A percentile compares a stretch with the other conserved stretches of the same genome.
These are phyloP conservation scores for Anabas testudineus DNA, from an alignment of 2,797 vertebrate genomes.

Conservation along the genomic window DNA sequence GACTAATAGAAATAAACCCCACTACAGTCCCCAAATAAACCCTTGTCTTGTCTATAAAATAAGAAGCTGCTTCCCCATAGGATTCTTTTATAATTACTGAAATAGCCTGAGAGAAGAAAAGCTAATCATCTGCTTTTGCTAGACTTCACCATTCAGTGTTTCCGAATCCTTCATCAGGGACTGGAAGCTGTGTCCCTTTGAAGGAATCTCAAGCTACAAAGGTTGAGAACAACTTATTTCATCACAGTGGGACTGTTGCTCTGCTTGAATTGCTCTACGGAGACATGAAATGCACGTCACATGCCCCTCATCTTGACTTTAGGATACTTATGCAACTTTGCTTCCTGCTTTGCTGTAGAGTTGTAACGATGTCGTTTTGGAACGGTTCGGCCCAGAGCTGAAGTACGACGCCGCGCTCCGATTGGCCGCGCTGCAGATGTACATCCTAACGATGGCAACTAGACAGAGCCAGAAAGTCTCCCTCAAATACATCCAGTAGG, in stretches of 20 bases:
- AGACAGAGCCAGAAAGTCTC: conserved; percentile 98
- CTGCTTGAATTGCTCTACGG: neutral
- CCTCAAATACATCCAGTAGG: conserved; percentile 98
- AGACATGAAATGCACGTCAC: conserved; percentile 13
- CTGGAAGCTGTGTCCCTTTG: conserved; percentile 26
- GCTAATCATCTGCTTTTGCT: conserved; percentile 35
- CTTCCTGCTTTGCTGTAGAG: conserved; percentile 81
- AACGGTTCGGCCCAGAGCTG: conserved; percentile 94
- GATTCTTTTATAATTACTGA: conserved; percentile 42
- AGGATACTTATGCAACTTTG: neutral
- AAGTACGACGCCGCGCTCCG: conserved; percentile 95
- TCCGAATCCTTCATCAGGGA: conserved; percentile 27
- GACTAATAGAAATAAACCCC: conserved; percentile 5
- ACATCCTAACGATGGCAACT: conserved; percentile 95
- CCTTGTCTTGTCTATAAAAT: conserved; percentile 14
- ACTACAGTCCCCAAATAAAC: conserved; percentile 19
- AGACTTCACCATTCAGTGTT: conserved; percentile 32
- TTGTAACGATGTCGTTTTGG: conserved; percentile 96
- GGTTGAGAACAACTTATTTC: conserved; percentile 27
- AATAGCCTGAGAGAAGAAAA: conserved; percentile 38
- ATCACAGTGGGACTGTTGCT: conserved; percentile 4
- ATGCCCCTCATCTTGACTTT: neutral
- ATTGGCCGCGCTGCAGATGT: conserved; percentile 97
- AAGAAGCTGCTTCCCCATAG: conserved; percentile 25
- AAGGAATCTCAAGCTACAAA: conserved; percentile 36